A percentile compares a stretch with the other conserved stretches of the same genome.
These are phyloP conservation scores for Vulpes lagopus DNA, from an alignment of 2,113 vertebrate species.

Conservation along the genomic window DNA sequence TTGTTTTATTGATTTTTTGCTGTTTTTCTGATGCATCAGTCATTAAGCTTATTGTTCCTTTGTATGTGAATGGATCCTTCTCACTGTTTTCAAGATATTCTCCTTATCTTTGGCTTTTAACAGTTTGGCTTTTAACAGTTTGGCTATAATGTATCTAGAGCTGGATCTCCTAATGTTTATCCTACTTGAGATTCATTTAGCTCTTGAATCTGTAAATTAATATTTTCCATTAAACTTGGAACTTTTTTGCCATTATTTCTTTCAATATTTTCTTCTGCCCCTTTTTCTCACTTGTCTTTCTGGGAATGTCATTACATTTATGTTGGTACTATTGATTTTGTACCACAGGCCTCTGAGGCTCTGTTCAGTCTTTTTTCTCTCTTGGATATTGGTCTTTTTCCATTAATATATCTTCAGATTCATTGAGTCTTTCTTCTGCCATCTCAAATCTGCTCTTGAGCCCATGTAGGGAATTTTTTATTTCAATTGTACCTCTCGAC, in stretches of 20 bases:
- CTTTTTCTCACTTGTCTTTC: neutral
- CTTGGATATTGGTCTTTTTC: neutral
- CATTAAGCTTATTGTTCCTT: neutral
- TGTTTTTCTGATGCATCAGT: neutral
- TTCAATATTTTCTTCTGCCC: neutral
- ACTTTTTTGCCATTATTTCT: neutral
- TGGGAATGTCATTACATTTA: neutral
- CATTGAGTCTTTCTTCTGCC: no score
- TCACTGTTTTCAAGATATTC: neutral
- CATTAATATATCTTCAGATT: neutral
- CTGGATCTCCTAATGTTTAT: neutral
- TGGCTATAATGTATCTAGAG: neutral
- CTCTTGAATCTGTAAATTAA: neutral
- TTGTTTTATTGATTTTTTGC: neutral
- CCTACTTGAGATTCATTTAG: neutral
- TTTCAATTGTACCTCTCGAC: no score
- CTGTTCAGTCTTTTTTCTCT: neutral
- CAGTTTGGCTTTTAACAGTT: neutral
- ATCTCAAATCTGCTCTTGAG: no score
- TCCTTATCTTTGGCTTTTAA: neutral
- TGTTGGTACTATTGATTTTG: neutral
- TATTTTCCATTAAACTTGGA: conserved; percentile 3
- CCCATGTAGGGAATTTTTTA: no score
- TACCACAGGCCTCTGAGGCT: neutral
- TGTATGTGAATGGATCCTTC: neutral